A percentile compares a stretch with the other conserved stretches of the same genome.
These are phyloP conservation scores for Hylaeus volcanicus DNA, from an alignment of 1,140 invertebrate genomes.

Conservation along the genomic window DNA sequence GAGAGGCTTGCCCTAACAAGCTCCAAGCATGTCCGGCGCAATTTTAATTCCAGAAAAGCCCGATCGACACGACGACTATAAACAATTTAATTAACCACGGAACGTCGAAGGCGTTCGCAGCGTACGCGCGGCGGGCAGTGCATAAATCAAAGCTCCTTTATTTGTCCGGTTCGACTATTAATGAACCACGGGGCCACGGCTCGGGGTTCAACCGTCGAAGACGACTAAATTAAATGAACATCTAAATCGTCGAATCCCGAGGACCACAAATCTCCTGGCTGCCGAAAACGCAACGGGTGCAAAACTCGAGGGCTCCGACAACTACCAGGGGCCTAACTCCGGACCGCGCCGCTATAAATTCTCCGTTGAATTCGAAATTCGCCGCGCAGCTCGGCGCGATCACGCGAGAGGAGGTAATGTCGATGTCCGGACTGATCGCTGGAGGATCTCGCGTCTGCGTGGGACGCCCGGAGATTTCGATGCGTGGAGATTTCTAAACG, in stretches of 20 bases:
- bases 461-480: conserved; percentile 40
- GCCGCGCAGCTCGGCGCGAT: conserved; percentile 45
- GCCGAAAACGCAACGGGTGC: conserved; percentile 63
- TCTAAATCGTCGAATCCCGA: conserved; percentile 61
- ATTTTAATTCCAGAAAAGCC: conserved; percentile 43
- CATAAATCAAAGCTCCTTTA: conserved; percentile 61
- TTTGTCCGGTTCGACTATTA: conserved; percentile 51
- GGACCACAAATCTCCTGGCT: conserved; percentile 61
- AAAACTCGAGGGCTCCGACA: conserved; percentile 42
- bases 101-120: conserved; percentile 16
- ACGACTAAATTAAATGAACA: conserved; percentile 67
- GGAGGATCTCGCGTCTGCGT: conserved; percentile 33
- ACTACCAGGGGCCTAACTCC: conserved; percentile 25
- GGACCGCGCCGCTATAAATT: conserved; percentile 57
- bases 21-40: not conserved
- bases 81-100: conserved; percentile 48
- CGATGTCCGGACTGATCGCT: conserved; percentile 43
- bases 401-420: conserved; percentile 52
- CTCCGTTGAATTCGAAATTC: conserved; percentile 62
- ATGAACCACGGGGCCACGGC: conserved; percentile 55
- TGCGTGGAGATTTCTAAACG: conserved; percentile 30
- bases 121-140: conserved; percentile 36
- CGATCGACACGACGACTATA: conserved; percentile 24
- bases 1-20: not conserved
- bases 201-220: conserved; percentile 38